These are phyloP conservation scores for Zygaena filipendulae DNA, from an alignment of 2,888 invertebrate species.

Conservation along the genomic window DNA sequence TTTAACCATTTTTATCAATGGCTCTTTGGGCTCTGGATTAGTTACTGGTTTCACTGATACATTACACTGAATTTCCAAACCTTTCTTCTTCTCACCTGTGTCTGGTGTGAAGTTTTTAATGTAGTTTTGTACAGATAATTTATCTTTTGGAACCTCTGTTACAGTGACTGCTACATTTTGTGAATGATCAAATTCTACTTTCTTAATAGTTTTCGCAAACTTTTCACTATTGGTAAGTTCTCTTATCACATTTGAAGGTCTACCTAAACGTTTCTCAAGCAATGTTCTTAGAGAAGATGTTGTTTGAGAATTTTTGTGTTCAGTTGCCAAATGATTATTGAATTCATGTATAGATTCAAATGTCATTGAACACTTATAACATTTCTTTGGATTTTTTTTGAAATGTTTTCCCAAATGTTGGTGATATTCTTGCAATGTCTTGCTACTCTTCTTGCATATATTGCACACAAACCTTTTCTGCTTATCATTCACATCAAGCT, in stretches of 20 bases:
- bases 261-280: conserved; percentile 26
- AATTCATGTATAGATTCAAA: conserved; percentile 32
- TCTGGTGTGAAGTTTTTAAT: conserved; percentile 49
- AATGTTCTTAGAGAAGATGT: conserved; percentile 45
- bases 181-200: conserved; percentile 18
- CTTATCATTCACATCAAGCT: conserved; percentile 7
- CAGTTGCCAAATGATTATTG: conserved; percentile 26
- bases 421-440: conserved; percentile 47
- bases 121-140: conserved; percentile 41
- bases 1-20: conserved; percentile 34
- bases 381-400: conserved; percentile 28
- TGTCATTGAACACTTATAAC: conserved; percentile 36
- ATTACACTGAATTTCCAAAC: conserved; percentile 9
- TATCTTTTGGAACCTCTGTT: conserved; percentile 18
- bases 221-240: conserved; percentile 18
- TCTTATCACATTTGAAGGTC: neutral
- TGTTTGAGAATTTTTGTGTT: conserved; percentile 37
- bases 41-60: conserved; percentile 24
- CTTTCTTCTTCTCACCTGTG: conserved; percentile 18
- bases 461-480: conserved; percentile 31
- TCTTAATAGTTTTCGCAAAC: conserved; percentile 33
- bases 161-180: conserved; percentile 25
- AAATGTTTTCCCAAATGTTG: conserved; percentile 41
- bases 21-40: too few relatives aligned
- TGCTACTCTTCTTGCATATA: conserved; percentile 43